A percentile compares a stretch with the other conserved stretches of the same genome.
Conservation (phyloP, 2,797 vertebrate genomes). For the Periparus ater region DNA sequence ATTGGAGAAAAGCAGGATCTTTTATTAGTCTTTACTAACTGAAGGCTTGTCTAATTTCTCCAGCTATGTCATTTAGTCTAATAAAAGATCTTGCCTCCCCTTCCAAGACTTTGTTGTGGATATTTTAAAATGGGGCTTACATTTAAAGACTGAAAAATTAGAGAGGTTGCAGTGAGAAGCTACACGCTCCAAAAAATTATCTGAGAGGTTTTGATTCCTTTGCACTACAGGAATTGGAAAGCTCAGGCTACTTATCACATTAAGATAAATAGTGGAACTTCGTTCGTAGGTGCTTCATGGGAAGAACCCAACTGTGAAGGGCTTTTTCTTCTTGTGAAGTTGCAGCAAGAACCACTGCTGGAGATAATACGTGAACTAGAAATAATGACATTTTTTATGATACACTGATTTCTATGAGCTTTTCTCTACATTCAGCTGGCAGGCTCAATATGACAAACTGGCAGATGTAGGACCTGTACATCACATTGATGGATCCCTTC, state of each 20-base stretch:
- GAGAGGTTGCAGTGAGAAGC: not conserved
- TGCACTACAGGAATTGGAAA: not conserved
- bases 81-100: not conserved
- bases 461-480: not conserved
- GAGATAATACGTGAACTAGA: not conserved
- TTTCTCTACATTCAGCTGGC: not conserved
- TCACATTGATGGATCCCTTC: not conserved
- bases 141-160: not conserved
- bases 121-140: not conserved
- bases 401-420: not conserved
- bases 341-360: not conserved
- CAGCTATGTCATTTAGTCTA: not conserved
- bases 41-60: not conserved
- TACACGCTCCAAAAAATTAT: not conserved
- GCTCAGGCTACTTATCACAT: not conserved
- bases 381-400: not conserved
- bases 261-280: not conserved
- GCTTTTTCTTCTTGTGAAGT: not conserved
- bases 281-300: not conserved
- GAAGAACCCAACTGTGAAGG: not conserved
- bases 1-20: not conserved
- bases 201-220: not conserved
- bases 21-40: not conserved
- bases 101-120: not conserved
- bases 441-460: not conserved